These are phyloP conservation scores for Vanessa atalanta DNA, from an alignment of 1,140 invertebrate genomes.

Conservation along the genomic window DNA sequence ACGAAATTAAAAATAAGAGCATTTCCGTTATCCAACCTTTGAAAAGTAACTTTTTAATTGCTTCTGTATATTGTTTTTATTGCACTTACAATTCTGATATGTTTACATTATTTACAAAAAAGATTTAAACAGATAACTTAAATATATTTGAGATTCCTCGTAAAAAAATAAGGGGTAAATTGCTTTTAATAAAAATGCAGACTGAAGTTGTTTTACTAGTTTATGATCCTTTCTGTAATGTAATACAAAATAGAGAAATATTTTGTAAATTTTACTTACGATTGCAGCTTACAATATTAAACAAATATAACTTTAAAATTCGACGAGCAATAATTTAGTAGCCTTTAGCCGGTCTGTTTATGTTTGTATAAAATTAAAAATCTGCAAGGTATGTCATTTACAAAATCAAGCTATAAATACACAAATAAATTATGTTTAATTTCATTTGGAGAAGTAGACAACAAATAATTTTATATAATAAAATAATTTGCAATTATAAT, in stretches of 20 bases:
- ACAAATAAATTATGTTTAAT: too few relatives aligned
- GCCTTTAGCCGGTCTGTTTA: constrained; percentile 66
- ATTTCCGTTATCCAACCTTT: too few relatives aligned
- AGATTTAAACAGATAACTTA: constrained; percentile 2
- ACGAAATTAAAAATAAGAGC: neutral
- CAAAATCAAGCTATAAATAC: constrained; percentile 9
- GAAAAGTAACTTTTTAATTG: too few relatives aligned
- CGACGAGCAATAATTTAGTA: constrained; percentile 68
- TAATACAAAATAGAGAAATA: constrained; percentile 3
- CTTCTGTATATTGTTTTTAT: too few relatives aligned
- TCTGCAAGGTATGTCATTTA: constrained; percentile 19
- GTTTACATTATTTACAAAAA: constrained; percentile 9
- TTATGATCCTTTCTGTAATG: neutral
- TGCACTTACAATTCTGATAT: neutral
- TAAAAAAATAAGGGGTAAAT: constrained; percentile 3
- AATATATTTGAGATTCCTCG: neutral
- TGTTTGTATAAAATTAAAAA: constrained; percentile 27
- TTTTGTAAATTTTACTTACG: constrained; percentile 14
- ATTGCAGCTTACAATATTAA: constrained; percentile 5
- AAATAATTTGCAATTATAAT: neutral
- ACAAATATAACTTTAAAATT: constrained; percentile 15
- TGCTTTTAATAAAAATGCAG: constrained; percentile 27
- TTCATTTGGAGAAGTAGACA: neutral
- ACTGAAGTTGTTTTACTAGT: constrained; percentile 24
- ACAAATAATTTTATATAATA: neutral